Base-by-base conservation (phyloP, 2,888 invertebrate species). In the Aphrophora alni region DNA sequence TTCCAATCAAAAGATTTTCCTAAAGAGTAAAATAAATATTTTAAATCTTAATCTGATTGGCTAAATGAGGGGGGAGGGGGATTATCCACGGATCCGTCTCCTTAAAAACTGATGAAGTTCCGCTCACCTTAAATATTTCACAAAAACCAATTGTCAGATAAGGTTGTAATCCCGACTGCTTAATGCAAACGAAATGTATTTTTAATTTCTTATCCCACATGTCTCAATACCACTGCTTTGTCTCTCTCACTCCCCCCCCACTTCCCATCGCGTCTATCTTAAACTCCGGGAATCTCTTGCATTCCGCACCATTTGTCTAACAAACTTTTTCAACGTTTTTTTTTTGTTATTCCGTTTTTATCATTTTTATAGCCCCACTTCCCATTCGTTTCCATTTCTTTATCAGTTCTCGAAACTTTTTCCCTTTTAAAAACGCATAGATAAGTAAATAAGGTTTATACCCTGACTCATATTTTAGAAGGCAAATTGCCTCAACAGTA, bases 221-320 rank as follows among this genome's bases (percentile, higher is more conserved):
- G 78, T 70, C 51, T 69, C 71, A 59, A 72, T 51, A 79, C 38
- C 76, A 76, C 76, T 69, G 69, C 80, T 80, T 80, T 82, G 80
- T 77, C 59, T 70, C 27, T 72, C 80, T 78, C 77, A 78, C 80
- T 76, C 80, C 80, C 44, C 78, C 38, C 70, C 69, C 24, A 12
- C 25, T 33, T 24, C 33, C 26, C 69, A 0, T 24, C 76, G 28
- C 76, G 17, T 68, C 28, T 33, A 73, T 38, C 73, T 73, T 33
- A 51, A 51, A n/a, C 38, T 70, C 28, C 69, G 38, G 69, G 75
- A 82, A 82, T 82, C 84, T 82, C 81, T 81, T 80, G 79, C 83
- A 82, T 84, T 84, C 83, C 84, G 78, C 84, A 70, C 84, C 84
- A 84, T 84, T 84, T 84, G 83, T 84, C 84, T 83, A 84, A 83